Evolutionary conservation across 2,113 vertebrate species (phyloP).

Genomic region (Aptenodytes forsteri): DNA sequence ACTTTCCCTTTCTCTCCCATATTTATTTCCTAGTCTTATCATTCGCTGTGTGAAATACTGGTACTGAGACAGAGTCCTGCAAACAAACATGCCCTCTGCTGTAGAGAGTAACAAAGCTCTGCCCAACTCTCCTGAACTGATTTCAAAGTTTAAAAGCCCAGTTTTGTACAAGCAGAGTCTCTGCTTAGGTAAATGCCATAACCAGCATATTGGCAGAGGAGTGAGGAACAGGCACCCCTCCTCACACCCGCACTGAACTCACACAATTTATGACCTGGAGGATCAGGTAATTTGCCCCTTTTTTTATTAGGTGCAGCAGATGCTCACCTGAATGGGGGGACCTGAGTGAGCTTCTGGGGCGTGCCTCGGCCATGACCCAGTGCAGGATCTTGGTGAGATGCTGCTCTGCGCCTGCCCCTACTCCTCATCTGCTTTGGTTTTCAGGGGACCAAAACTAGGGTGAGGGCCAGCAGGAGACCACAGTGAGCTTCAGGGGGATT

Average conservation of each 20-base stretch:
- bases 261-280: not conserved
- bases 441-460: not conserved
- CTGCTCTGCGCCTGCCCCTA: not conserved
- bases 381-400: not conserved
- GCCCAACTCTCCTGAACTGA: not conserved
- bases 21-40: not conserved
- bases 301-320: not conserved
- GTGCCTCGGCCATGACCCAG: not conserved
- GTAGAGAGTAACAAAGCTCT: not conserved
- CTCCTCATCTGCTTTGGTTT: not conserved
- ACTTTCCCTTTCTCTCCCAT: not conserved
- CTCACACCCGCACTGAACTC: not conserved
- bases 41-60: not conserved
- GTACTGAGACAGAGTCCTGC: not conserved
- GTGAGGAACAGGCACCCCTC: not conserved
- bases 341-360: not conserved
- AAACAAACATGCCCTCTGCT: not conserved
- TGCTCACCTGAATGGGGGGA: not conserved
- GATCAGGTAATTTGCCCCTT: not conserved
- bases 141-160: not conserved
- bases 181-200: not conserved
- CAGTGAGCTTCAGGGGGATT: not conserved
- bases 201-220: not conserved
- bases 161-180: not conserved
- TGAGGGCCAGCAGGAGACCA: not conserved